Percentiles rank a stretch among this genome's conserved stretches.
Evolutionary conservation across 92 coral and sea anemone genomes (phyloP).

Genomic region (Heteractis magnifica): DNA sequence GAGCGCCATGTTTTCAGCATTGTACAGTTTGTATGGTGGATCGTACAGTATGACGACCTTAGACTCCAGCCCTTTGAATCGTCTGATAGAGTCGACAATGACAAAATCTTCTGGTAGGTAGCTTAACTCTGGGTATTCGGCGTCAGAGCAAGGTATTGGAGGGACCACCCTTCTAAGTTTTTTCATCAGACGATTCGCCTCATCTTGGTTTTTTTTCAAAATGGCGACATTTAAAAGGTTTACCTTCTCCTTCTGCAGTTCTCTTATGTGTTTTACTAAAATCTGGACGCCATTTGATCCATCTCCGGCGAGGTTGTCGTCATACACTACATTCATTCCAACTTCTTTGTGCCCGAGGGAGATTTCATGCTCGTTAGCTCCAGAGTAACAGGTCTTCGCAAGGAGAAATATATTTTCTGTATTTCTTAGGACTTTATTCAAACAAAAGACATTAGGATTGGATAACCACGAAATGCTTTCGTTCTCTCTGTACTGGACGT

Average conservation of each 20-base stretch:
- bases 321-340: slow-evolving; percentile 35
- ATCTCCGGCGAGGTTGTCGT: not conserved
- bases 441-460: not conserved
- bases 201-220: not conserved
- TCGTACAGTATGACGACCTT: slow-evolving; percentile 55
- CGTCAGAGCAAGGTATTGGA: not conserved
- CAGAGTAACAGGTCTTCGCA: slow-evolving; percentile 36
- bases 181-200: not conserved
- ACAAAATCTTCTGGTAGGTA: not conserved
- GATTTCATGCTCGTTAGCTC: not conserved
- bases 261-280: not conserved
- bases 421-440: slow-evolving; percentile 43
- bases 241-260: slow-evolving; percentile 9
- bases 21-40: slow-evolving; percentile 4
- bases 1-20: slow-evolving; percentile 7
- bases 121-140: not conserved
- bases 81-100: slow-evolving; percentile 43
- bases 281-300: not conserved
- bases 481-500: slow-evolving; percentile 20
- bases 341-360: slow-evolving; percentile 30
- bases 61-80: slow-evolving; percentile 62
- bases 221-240: slow-evolving; percentile 24
- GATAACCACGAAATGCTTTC: not conserved
- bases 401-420: slow-evolving; percentile 43
- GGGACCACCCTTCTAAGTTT: not conserved